Conservation (phyloP, 1,140 invertebrate genomes). For the Neotoxoptera formosana region DNA sequence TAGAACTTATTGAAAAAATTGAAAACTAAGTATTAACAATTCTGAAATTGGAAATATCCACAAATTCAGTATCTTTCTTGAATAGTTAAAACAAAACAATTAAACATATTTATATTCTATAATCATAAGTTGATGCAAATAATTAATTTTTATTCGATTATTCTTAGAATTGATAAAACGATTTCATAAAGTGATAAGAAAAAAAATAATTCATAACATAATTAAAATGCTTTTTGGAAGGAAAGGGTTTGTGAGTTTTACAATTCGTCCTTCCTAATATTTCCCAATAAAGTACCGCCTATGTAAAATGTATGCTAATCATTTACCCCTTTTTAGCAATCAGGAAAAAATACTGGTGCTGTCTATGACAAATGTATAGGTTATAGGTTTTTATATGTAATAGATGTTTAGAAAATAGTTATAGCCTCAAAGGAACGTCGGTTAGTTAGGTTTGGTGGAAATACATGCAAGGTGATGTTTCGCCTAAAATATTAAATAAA, state of each 20-base stretch:
- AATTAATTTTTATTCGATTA: neutral
- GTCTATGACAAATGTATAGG: neutral
- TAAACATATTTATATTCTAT: neutral
- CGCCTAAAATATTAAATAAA: neutral
- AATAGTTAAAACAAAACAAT: neutral
- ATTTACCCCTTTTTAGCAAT: neutral
- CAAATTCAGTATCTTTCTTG: neutral
- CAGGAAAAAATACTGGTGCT: neutral
- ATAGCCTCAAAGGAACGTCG: neutral
- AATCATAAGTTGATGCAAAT: neutral
- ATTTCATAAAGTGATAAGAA: neutral
- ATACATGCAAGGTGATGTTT: neutral
- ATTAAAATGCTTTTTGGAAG: neutral
- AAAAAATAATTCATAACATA: neutral
- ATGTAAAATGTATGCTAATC: neutral
- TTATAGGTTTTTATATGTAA: neutral
- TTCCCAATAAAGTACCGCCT: no score
- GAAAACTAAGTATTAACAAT: neutral
- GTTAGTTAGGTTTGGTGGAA: neutral
- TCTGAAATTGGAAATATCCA: neutral
- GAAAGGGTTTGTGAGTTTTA: neutral
- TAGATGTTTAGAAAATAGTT: neutral
- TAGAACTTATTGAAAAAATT: neutral
- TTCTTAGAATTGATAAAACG: neutral
- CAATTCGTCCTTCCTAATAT: neutral